Percentiles rank a stretch among this genome's conserved stretches.
Conservation (phyloP, 1,140 invertebrate species). For the Arctopsyche grandis region DNA sequence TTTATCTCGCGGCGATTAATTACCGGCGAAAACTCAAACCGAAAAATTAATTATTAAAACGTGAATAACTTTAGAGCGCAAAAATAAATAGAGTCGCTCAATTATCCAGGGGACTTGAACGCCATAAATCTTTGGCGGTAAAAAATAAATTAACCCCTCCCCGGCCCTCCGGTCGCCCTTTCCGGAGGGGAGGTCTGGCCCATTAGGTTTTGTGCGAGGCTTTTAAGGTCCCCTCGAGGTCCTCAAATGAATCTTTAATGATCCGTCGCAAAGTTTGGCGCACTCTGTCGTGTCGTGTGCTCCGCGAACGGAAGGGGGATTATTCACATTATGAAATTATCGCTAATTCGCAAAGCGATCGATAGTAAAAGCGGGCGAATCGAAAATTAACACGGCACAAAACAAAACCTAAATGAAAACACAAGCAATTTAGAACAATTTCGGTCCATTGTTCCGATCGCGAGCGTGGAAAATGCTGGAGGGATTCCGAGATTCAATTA, state of each 20-base stretch:
- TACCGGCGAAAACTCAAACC: not conserved
- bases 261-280: not conserved
- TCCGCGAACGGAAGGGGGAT: too few species aligned
- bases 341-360: too few species aligned
- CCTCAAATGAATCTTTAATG: not conserved
- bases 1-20: constrained; percentile 14
- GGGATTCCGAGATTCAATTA: too few species aligned
- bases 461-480: too few species aligned
- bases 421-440: too few species aligned
- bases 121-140: constrained; percentile 20
- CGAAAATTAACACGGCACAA: too few species aligned
- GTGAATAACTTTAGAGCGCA: not conserved
- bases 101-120: not conserved
- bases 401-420: too few species aligned
- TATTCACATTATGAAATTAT: too few species aligned
- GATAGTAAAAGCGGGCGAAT: too few species aligned
- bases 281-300: too few species aligned
- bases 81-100: constrained; percentile 22
- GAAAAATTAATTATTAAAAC: constrained; percentile 21
- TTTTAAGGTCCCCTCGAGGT: not conserved
- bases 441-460: too few species aligned
- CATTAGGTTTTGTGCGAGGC: not conserved
- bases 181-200: not conserved
- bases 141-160: constrained; percentile 17
- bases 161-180: not conserved